Conservation (phyloP, 1,140 invertebrate species). For the Belonocnema kinseyi region DNA sequence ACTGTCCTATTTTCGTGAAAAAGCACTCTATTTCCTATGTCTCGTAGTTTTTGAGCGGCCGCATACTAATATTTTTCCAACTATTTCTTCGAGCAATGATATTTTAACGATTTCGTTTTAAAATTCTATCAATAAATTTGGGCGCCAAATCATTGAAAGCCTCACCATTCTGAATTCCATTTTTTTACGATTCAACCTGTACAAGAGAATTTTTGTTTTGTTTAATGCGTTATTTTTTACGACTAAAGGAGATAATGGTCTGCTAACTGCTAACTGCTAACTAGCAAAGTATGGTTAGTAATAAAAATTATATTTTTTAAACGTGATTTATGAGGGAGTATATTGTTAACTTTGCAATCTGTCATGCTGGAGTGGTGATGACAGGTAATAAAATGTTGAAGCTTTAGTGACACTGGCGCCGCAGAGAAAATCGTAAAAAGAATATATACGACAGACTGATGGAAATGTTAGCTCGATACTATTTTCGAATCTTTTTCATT, state of each 20-base stretch:
- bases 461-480: slow-evolving; percentile 22
- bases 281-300: not conserved
- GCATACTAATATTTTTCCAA: no score
- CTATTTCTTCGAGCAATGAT: no score
- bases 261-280: not conserved
- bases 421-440: slow-evolving; percentile 29
- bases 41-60: no score
- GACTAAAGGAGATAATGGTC: not conserved
- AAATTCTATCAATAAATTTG: no score
- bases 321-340: not conserved
- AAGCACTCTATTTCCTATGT: no score
- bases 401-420: slow-evolving; percentile 23
- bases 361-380: slow-evolving; percentile 21
- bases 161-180: no score
- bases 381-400: slow-evolving; percentile 30
- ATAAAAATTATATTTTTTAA: not conserved
- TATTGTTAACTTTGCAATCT: slow-evolving; percentile 23
- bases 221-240: no score
- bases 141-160: no score
- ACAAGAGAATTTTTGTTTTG: no score
- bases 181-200: no score
- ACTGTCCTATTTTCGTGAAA: no score
- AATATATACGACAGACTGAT: slow-evolving; percentile 31
- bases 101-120: no score
- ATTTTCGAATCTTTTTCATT: slow-evolving; percentile 19